phyloP scores from a whole-genome alignment of 2,888 invertebrate genomes.

The Chalcosyrphus nemorum region DNA sequence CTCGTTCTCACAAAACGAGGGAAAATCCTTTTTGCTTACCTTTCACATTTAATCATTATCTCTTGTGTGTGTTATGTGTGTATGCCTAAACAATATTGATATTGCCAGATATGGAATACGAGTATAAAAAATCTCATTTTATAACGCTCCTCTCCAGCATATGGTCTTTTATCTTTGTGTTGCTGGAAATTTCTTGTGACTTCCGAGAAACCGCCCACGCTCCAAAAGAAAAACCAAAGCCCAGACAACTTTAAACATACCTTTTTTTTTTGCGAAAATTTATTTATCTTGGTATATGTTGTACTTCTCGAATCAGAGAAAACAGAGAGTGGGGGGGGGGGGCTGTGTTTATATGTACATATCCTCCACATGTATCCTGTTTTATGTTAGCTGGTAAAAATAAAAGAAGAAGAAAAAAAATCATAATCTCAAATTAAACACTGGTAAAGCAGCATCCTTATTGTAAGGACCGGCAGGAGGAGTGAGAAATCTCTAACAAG shows the following conservation, averaged over 20 bases:
- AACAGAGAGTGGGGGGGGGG: background rate
- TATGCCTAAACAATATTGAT: constrained; percentile 31
- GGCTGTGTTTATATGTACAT: background rate
- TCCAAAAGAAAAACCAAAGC: background rate
- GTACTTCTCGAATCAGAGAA: background rate
- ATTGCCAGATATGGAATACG: constrained; percentile 6
- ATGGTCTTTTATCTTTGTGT: background rate
- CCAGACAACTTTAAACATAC: background rate
- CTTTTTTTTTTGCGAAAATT: background rate
- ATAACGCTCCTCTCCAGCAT: constrained; percentile 5
- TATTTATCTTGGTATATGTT: background rate
- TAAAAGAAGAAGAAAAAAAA: background rate
- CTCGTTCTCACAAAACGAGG: background rate
- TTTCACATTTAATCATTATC: constrained; percentile 36
- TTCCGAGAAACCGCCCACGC: background rate
- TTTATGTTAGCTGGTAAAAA: background rate
- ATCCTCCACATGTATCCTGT: background rate
- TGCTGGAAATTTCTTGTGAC: background rate
- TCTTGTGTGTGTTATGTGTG: background rate
- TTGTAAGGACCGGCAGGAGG: background rate
- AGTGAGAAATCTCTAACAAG: background rate
- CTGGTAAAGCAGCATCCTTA: background rate
- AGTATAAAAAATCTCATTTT: constrained; percentile 20
- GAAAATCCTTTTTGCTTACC: constrained; percentile 9
- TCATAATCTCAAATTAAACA: constrained; percentile 16